Conservation (phyloP, 2,888 invertebrate species). For the Pogonocherus hispidulus region DNA sequence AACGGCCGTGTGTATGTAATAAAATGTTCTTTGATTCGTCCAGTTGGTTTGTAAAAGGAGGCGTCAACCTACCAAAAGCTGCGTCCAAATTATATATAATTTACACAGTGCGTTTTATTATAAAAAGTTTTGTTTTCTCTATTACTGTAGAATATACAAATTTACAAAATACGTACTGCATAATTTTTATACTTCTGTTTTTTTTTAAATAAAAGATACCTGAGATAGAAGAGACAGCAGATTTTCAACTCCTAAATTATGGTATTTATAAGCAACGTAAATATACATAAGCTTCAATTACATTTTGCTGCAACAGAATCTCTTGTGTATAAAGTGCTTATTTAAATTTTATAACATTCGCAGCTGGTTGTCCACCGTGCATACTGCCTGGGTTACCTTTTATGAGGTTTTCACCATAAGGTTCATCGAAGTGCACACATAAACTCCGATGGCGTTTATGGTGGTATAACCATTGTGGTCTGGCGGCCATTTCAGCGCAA, state of each 20-base stretch:
- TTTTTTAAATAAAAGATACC: too few relatives aligned
- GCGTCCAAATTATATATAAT: too few relatives aligned
- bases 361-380: neutral
- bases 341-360: slow-evolving; percentile 4
- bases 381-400: neutral
- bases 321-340: neutral
- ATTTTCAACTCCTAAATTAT: too few relatives aligned
- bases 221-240: too few relatives aligned
- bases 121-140: too few relatives aligned
- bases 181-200: too few relatives aligned
- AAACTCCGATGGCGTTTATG: slow-evolving; percentile 19
- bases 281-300: too few relatives aligned
- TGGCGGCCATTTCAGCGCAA: slow-evolving; percentile 23
- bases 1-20: neutral
- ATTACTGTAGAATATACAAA: too few relatives aligned
- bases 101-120: too few relatives aligned
- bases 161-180: too few relatives aligned
- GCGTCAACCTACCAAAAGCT: too few relatives aligned
- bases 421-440: slow-evolving; percentile 1
- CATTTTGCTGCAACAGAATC: neutral
- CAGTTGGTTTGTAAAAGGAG: neutral
- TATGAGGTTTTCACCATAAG: slow-evolving; percentile 15
- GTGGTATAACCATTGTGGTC: slow-evolving; percentile 19
- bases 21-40: neutral
- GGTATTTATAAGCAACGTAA: too few relatives aligned